Evolutionary conservation across 1,140 invertebrate species (phyloP), one percentile per base, ranked within the genome.

Genomic region (Eulimnadia texana): DNA sequence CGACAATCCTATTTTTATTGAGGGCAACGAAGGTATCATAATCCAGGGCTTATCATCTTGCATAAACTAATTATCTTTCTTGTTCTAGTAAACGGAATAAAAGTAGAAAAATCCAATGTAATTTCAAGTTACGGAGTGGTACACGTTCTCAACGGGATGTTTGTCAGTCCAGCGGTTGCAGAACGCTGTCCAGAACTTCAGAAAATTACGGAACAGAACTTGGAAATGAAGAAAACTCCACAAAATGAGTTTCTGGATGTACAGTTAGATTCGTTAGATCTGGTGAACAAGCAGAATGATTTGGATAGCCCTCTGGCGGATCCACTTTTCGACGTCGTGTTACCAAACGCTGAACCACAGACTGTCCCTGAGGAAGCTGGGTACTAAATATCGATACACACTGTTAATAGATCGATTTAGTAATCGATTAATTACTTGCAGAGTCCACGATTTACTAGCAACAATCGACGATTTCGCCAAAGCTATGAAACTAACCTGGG

Each of bases 401-500:
- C 33, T 42, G 6, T 9, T 9, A 42, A 9, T 42, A 9, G 33
- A 6, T 42, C 16, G 6, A 42, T 42, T 6, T 42, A 42, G n/a
- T n/a, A 42, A 16, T 42, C 16, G 16, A 42, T 42, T 42, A 16
- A 16, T 42, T 42, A 42, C 33, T 42, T 16, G 6, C 16, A 42
- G 33, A 9, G 33, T 42, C 13, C 27, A 52, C 6, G 60, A 61
- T 11, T 13, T 54, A 29, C 33, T 61, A 11, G 51, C 50, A 28
- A 24, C 52, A 9, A 61, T 61, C 53, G 50, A 61, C 50, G 53
- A 61, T 19, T 61, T 61, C 23, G 60, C 60, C 10, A 23, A 61
- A 23, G 60, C 53, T 54, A 33, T 54, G 28, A 52, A 61, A 3
- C 60, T 61, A 2, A 61, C 60, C 0, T 52, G 29, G 29, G 42